Evolutionary conservation across 2,797 vertebrate species (phyloP).

Genomic region (Coregonus sp.): DNA sequence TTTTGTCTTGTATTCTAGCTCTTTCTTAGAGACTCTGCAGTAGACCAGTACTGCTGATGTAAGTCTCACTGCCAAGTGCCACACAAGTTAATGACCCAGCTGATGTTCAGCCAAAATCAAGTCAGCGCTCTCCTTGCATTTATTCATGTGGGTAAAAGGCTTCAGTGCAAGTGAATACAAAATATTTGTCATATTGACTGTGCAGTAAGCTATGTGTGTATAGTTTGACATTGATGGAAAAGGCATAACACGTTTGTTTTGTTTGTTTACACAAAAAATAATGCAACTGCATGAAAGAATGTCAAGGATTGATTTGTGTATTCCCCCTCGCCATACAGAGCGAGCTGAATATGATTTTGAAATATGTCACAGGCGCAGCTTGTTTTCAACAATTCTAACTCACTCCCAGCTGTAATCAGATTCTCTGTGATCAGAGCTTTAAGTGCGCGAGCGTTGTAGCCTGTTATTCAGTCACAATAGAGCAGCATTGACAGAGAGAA

Average conservation of each 20-base stretch:
- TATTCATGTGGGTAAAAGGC: not conserved
- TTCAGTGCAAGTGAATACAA: not conserved
- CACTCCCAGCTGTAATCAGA: not conserved
- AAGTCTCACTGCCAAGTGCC: conserved; percentile 1
- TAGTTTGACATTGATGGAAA: not conserved
- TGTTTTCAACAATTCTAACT: not conserved
- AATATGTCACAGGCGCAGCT: not conserved
- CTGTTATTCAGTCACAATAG: not conserved
- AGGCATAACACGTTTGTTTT: not conserved
- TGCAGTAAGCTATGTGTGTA: not conserved
- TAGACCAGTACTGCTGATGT: not conserved
- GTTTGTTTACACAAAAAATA: not conserved
- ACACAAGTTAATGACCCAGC: not conserved
- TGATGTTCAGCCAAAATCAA: not conserved
- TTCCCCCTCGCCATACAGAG: not conserved
- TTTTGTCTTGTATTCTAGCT: not conserved
- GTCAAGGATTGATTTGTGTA: not conserved
- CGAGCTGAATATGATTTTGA: not conserved
- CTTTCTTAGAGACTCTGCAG: conserved; percentile 3
- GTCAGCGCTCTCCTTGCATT: not conserved
- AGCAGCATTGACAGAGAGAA: not conserved
- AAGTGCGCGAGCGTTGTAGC: not conserved
- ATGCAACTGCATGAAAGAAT: not conserved
- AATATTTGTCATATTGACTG: not conserved
- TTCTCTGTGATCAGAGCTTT: not conserved